Evolutionary conservation across 1,140 invertebrate genomes (phyloP).

Genomic region (Neocloeon triangulifer): DNA sequence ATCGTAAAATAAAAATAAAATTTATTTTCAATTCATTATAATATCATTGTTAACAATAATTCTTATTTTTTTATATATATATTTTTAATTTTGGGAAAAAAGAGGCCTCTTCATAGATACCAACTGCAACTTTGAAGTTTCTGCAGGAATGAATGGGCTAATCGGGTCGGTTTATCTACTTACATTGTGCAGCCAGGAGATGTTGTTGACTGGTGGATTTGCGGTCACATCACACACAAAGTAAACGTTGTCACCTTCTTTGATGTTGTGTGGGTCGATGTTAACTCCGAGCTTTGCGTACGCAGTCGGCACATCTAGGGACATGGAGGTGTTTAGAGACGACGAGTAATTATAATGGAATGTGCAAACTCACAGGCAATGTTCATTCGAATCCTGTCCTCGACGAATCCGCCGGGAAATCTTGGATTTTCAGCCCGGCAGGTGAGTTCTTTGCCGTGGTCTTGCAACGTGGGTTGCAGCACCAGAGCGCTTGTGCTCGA

Average conservation of each 20-base stretch:
- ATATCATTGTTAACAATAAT: too few species aligned
- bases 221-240: conserved; percentile 27
- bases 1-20: too few species aligned
- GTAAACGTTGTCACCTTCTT: conserved; percentile 31
- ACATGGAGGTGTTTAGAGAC: too few species aligned
- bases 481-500: conserved; percentile 21
- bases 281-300: conserved; percentile 16
- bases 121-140: too few species aligned
- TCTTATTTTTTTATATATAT: too few species aligned
- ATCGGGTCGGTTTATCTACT: too few species aligned
- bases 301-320: conserved; percentile 17
- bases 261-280: conserved; percentile 17
- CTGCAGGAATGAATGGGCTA: too few species aligned
- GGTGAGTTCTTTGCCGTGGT: conserved; percentile 32
- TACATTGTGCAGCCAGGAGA: conserved; percentile 31
- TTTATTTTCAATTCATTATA: too few species aligned
- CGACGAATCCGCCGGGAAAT: conserved; percentile 32
- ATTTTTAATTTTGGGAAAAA: too few species aligned
- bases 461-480: conserved; percentile 26
- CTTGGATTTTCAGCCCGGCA: conserved; percentile 40
- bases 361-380: conserved; percentile 27
- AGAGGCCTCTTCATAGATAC: too few species aligned
- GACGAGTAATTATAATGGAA: too few species aligned
- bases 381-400: conserved; percentile 31
- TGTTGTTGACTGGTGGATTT: conserved; percentile 24